Base-by-base conservation (phyloP, 2,888 invertebrate species). In the Elmis aenea region DNA sequence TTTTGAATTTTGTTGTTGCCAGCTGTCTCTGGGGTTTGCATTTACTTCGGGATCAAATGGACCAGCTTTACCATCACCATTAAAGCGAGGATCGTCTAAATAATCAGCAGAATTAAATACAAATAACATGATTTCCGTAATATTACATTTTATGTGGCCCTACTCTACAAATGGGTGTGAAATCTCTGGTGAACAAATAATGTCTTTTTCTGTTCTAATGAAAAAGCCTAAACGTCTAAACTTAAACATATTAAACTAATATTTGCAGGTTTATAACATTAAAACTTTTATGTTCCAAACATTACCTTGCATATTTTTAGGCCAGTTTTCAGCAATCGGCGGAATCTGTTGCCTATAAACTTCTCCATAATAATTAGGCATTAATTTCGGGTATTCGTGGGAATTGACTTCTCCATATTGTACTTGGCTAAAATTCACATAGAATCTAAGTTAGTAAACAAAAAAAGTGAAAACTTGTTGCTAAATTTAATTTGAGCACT, bases 301-400 rank as follows among this genome's bases (percentile, higher is more conserved):
- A n/a, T 8, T 30, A 41, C 30, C 31, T 25, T 21, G 46, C 11
- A 30, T 41, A 32, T 46, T 49, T 24, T 45, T 46, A 4, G 49
- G 31, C 57, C 56, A 57, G 30, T 50, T 53, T 21, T 54, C 51
- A 23, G 41, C 51, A 24, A 51, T 38, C 12, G 45, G 46, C n/a
- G 46, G 48, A 8, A 43, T 39, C 18, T 45, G 61, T 32, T 58
- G 61, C 26, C 59, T 50, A 40, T 64, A 66, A 5, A 52, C 52
- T 21, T 63, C 64, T 10, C 35, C 31, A 5, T 57, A 56, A 35
- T 64, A 66, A 50, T 62, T 58, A 33, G 50, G 54, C 5, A 50
- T 49, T 9, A 52, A 35, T 46, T 56, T 58, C 26, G 47, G 50
- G 34, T 48, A 54, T 13, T 55, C 54, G 12, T 42, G 40, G 10